These are phyloP conservation scores for Incurvaria masculella DNA, from an alignment of 2,888 invertebrate species.

Conservation along the genomic window DNA sequence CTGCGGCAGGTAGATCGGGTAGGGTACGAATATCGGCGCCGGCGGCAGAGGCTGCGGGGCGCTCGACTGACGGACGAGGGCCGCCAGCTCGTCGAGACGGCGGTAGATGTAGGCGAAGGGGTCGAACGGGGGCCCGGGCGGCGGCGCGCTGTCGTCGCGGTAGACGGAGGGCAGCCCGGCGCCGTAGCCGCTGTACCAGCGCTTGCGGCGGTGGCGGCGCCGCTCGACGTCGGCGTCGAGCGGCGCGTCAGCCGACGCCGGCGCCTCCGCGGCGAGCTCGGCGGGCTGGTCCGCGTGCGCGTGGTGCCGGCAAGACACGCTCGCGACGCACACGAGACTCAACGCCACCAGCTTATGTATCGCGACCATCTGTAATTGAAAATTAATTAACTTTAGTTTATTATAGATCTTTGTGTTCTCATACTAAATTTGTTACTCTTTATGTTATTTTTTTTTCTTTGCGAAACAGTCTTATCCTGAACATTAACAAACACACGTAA, in stretches of 20 bases:
- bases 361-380: constrained; percentile 30
- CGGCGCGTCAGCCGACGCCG: constrained; percentile 16
- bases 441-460: too few relatives aligned
- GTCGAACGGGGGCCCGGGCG: constrained; percentile 22
- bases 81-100: constrained; percentile 32
- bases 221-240: constrained; percentile 11
- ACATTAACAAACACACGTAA: too few relatives aligned
- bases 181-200: constrained; percentile 30
- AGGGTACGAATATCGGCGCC: constrained; percentile 37
- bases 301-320: constrained; percentile 20
- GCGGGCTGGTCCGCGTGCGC: neutral
- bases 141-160: constrained; percentile 28
- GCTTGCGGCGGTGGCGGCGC: constrained; percentile 27
- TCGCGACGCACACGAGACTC: constrained; percentile 23
- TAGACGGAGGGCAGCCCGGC: constrained; percentile 22
- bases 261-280: neutral
- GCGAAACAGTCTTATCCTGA: too few relatives aligned
- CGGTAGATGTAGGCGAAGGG: constrained; percentile 29
- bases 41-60: constrained; percentile 26
- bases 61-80: constrained; percentile 23
- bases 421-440: too few relatives aligned
- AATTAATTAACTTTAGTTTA: too few relatives aligned
- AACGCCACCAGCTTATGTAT: constrained; percentile 22
- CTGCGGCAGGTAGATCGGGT: constrained; percentile 29
- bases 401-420: too few relatives aligned